Evolutionary conservation across 1,140 invertebrate genomes (phyloP).

Genomic region (Patella vulgata): DNA sequence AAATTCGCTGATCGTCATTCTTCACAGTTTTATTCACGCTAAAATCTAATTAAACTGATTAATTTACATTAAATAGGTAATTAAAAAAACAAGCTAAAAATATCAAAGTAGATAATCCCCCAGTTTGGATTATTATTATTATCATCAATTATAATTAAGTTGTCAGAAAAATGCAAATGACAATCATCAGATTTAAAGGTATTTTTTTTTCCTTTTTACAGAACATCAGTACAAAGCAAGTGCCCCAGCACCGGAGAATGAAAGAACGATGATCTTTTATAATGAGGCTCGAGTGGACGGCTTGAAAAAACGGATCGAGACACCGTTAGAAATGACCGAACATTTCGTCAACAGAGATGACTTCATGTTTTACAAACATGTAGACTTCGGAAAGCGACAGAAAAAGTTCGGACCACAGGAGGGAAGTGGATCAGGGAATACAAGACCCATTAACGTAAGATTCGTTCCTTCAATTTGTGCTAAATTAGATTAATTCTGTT

Average conservation of each 20-base stretch:
- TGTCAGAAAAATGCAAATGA: too few species aligned
- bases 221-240: constrained; percentile 73
- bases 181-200: too few species aligned
- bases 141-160: too few species aligned
- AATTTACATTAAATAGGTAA: too few species aligned
- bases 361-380: constrained; percentile 70
- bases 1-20: too few species aligned
- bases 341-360: constrained; percentile 75
- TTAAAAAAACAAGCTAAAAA: too few species aligned
- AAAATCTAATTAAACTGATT: too few species aligned
- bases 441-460: constrained; percentile 66
- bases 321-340: constrained; percentile 73
- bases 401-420: constrained; percentile 65
- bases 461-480: neutral
- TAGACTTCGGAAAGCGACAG: constrained; percentile 62
- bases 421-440: constrained; percentile 43
- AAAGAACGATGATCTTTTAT: constrained; percentile 77
- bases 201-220: too few species aligned
- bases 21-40: too few species aligned
- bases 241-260: constrained; percentile 70
- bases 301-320: constrained; percentile 73
- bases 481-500: too few species aligned
- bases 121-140: too few species aligned
- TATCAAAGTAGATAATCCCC: too few species aligned
- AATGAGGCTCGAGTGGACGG: constrained; percentile 75